phyloP scores from a whole-genome alignment of 2,113 vertebrate genomes.

The Odobenus rosmarus region DNA sequence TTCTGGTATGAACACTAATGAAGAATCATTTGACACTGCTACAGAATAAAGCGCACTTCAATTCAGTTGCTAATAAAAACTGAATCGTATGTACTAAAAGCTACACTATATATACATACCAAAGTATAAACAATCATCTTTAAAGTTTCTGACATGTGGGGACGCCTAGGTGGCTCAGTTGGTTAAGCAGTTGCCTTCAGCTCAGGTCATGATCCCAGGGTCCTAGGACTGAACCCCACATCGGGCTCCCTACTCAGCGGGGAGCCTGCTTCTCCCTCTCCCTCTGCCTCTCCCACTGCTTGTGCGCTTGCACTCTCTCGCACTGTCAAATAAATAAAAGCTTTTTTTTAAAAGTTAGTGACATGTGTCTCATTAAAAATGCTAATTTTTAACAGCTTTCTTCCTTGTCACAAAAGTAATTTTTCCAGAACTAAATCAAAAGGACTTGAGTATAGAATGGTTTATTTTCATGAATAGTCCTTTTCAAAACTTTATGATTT shows the following conservation, averaged over 20 bases:
- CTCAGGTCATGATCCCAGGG: neutral
- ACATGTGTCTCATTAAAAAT: neutral
- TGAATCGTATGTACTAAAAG: neutral
- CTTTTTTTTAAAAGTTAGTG: neutral
- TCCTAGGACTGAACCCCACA: neutral
- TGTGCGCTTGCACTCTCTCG: neutral
- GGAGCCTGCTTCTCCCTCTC: neutral
- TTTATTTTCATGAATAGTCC: neutral
- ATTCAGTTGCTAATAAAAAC: neutral
- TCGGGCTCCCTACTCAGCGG: neutral
- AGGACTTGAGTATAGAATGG: neutral
- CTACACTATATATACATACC: neutral
- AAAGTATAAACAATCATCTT: neutral
- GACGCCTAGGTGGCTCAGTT: neutral
- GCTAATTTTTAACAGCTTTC: neutral
- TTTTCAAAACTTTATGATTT: neutral
- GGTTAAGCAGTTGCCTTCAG: neutral
- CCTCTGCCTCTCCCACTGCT: neutral
- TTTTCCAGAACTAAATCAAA: conserved; percentile 36
- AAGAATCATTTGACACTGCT: neutral
- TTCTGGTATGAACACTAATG: conserved; percentile 12
- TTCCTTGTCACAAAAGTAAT: neutral
- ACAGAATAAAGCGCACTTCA: neutral
- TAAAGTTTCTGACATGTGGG: neutral
- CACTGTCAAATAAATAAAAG: neutral